phyloP scores from a whole-genome alignment of 2,888 invertebrate genomes.

The Drosophila planitibia region DNA sequence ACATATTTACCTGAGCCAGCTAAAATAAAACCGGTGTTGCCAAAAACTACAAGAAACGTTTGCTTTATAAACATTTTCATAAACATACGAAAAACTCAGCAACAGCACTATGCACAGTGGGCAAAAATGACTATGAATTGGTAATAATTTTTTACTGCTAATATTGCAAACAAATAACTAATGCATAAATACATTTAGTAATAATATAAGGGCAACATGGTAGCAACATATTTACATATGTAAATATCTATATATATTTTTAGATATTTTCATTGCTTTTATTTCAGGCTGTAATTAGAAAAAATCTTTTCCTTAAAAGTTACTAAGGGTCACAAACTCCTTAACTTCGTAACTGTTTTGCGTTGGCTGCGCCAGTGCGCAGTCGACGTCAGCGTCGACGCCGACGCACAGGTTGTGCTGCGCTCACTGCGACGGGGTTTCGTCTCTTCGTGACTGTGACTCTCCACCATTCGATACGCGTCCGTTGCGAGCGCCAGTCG shows the following conservation, averaged over 20 bases:
- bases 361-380: slow-evolving; percentile 15
- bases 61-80: slow-evolving; percentile 31
- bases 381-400: slow-evolving; percentile 20
- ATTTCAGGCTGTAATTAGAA: background rate
- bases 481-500: slow-evolving; percentile 70
- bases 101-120: slow-evolving; percentile 37
- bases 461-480: slow-evolving; percentile 73
- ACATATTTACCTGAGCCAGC: slow-evolving; percentile 15
- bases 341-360: slow-evolving; percentile 27
- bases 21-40: slow-evolving; percentile 57
- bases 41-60: slow-evolving; percentile 45
- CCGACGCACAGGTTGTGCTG: slow-evolving; percentile 61
- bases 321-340: slow-evolving; percentile 30
- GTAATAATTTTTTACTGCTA: background rate
- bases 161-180: background rate
- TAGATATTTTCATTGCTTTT: background rate
- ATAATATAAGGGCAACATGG: background rate
- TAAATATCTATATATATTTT: background rate
- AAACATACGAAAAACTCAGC: slow-evolving; percentile 32
- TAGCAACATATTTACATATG: background rate
- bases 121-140: background rate
- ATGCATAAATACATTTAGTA: background rate
- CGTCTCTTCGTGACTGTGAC: slow-evolving; percentile 40
- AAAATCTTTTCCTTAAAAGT: background rate
- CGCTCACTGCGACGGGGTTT: slow-evolving; percentile 50